A percentile compares a stretch with the other conserved stretches of the same genome.
phyloP scores from a whole-genome alignment of 2,113 vertebrate species.

The Peromyscus maniculatus region DNA sequence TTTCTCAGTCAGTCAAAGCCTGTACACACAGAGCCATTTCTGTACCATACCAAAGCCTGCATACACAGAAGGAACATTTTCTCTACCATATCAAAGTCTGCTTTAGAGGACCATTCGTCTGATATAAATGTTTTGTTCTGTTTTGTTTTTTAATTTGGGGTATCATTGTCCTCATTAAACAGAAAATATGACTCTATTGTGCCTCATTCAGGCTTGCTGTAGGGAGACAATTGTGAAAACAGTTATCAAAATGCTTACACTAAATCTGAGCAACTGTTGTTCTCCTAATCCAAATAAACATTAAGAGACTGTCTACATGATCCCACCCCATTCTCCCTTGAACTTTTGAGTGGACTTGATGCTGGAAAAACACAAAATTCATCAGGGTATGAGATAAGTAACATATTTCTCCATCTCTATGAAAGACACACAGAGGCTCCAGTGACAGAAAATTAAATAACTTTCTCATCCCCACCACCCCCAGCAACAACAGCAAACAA shows the following conservation, averaged over 20 bases:
- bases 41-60: neutral
- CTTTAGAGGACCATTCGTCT: neutral
- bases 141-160: neutral
- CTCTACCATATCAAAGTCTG: neutral
- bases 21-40: neutral
- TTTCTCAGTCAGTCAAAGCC: neutral
- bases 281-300: neutral
- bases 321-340: accelerated
- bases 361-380: neutral
- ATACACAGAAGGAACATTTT: neutral
- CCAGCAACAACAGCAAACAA: neutral
- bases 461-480: neutral
- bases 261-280: neutral
- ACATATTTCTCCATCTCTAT: neutral
- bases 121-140: neutral
- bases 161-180: neutral
- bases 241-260: neutral
- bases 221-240: neutral
- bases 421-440: neutral
- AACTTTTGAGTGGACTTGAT: neutral
- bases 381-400: neutral
- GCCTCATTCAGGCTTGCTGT: neutral
- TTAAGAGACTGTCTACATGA: neutral
- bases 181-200: neutral
- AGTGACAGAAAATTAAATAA: neutral